Conservation (phyloP, 2,113 vertebrate species). For the Eulemur rufifrons region DNA sequence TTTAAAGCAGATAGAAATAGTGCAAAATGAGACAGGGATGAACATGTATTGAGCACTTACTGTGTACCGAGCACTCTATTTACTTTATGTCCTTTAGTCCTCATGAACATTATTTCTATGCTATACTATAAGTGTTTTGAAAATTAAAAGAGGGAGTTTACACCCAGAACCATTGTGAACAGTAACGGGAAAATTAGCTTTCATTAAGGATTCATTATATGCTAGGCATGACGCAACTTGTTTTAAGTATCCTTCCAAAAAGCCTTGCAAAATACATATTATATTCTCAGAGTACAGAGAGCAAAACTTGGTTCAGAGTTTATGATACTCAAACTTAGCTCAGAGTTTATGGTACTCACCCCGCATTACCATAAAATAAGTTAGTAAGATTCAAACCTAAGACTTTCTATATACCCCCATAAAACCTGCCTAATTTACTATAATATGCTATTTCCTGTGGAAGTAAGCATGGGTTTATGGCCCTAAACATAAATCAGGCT, state of each 20-base stretch:
- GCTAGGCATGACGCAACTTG: neutral
- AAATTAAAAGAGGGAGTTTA: neutral
- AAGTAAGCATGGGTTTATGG: constrained; percentile 4
- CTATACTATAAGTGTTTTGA: neutral
- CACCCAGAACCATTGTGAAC: neutral
- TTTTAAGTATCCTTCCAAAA: constrained; percentile 26
- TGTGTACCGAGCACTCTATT: neutral
- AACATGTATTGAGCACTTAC: neutral
- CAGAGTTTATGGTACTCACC: neutral
- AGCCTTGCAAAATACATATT: neutral
- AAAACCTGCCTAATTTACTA: constrained; percentile 40
- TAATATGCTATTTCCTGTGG: neutral
- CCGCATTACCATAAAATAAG: neutral
- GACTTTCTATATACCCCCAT: neutral
- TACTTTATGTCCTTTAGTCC: neutral
- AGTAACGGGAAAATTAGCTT: neutral
- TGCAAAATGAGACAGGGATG: neutral
- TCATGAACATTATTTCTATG: neutral
- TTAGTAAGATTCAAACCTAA: constrained; percentile 30
- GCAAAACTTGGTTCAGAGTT: constrained; percentile 1
- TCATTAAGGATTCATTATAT: neutral
- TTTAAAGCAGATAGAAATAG: neutral
- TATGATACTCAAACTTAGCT: neutral
- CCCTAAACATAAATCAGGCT: constrained; percentile 39
- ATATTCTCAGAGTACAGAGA: neutral